Evolutionary conservation across 2,113 vertebrate species (phyloP), one percentile per base, ranked within the genome.

Genomic region (Oophaga pumilio): DNA sequence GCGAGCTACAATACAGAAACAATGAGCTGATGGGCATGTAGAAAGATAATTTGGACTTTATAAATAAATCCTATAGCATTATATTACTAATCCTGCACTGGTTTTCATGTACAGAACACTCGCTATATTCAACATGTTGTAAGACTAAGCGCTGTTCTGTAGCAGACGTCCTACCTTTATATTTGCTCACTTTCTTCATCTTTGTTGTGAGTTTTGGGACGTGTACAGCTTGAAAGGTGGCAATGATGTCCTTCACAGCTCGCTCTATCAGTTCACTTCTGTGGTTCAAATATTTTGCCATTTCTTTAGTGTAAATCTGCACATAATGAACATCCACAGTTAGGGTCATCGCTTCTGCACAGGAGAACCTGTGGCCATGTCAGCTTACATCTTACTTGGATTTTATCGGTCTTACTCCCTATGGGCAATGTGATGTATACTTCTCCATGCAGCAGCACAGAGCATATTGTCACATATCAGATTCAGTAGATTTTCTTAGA

Each of bases 261-360:
- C 24, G 49, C 10, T 77, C 49, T 6, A n/a, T 53, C 49, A 24
- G 49, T 77, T 53, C 49, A 77, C 50, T 77, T n/a, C 33, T 77
- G 11, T 52, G 74, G 49, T 77, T 77, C 43, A 77, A 5, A 53
- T 52, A 14, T 14, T 77, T n/a, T 53, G 74, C 50, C 50, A 50
- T 53, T 10, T 52, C 12, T 53, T 77, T 77, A 4, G 50, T 53
- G 74, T 77, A 77, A 77, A 77, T 52, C 74, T 77, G n/a, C n/a
- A 53, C 9, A 52, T 33, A 7, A 22, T 53, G 22, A 14, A 8
- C 74, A 74, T 49, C 10, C 22, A 52, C 8, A 18, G 22, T 77
- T 20, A 50, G 18, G 17, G 49, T 20, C 33, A 11, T 22, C 18
- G 15, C 18, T 43, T 43, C 22, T 7, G 69, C 6, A 17, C 4